Evolutionary conservation across 1,140 invertebrate genomes (phyloP).

Genomic region (Gonioctena quinquepunctata): DNA sequence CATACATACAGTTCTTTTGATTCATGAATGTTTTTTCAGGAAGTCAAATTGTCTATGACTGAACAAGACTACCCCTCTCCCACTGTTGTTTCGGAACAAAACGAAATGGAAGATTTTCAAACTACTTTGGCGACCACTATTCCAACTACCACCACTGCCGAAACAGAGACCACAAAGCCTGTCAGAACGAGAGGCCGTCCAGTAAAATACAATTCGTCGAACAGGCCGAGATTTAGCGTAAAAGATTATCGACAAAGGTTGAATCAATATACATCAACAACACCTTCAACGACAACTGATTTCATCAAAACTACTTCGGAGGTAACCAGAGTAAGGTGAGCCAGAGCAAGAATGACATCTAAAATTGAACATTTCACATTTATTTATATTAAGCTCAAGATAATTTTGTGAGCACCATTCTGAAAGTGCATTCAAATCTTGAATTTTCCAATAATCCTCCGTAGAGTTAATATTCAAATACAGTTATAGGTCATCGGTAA

Average conservation of each 20-base stretch:
- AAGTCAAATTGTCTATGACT: constrained; percentile 37
- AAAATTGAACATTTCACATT: no score
- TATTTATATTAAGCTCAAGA: no score
- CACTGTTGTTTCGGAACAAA: background rate
- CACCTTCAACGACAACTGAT: constrained; percentile 55
- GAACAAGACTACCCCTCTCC: constrained; percentile 43
- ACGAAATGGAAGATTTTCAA: constrained; percentile 19
- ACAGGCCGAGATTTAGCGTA: constrained; percentile 63
- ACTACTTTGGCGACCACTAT: constrained; percentile 25
- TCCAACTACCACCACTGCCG: constrained; percentile 28
- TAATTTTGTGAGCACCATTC: no score
- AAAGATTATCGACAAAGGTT: constrained; percentile 62
- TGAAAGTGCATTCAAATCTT: no score
- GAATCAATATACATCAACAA: constrained; percentile 59
- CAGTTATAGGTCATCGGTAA: no score
- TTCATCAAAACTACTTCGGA: constrained; percentile 46
- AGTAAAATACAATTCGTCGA: constrained; percentile 47
- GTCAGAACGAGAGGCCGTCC: constrained; percentile 47
- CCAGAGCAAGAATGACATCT: no score
- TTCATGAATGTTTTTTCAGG: no score
- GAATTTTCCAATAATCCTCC: no score
- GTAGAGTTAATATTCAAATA: no score
- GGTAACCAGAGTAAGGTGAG: constrained; percentile 8
- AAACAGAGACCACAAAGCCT: constrained; percentile 45
- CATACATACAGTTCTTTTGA: no score